A percentile compares a stretch with the other conserved stretches of the same genome.
These are phyloP conservation scores for Hybos culiciformis DNA, from an alignment of 2,888 invertebrate species.

Conservation along the genomic window DNA sequence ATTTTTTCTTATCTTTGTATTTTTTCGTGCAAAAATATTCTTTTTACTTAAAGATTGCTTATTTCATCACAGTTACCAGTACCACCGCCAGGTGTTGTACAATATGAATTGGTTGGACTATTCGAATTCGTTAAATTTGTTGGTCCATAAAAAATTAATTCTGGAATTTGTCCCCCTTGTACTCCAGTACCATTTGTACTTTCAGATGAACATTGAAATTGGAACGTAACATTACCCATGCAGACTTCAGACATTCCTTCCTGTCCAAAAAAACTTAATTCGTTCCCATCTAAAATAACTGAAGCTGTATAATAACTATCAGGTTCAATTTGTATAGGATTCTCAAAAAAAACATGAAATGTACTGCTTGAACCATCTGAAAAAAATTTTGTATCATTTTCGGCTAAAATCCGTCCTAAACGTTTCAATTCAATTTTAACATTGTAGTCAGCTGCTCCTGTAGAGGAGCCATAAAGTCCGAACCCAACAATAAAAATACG, in stretches of 20 bases:
- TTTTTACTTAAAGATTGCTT: constrained; percentile 1
- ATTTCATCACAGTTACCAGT: constrained; percentile 4
- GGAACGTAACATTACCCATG: constrained; percentile 86
- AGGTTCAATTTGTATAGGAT: constrained; percentile 75
- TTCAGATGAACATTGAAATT: constrained; percentile 93
- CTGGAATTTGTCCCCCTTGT: constrained; percentile 94
- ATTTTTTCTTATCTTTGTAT: not conserved
- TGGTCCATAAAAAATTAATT: constrained; percentile 89
- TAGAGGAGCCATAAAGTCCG: constrained; percentile 90
- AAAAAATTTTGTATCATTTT: constrained; percentile 86
- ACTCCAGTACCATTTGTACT: constrained; percentile 96
- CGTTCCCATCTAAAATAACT: constrained; percentile 85
- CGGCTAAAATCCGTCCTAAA: constrained; percentile 74
- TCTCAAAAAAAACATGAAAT: constrained; percentile 75
- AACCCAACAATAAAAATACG: constrained; percentile 93
- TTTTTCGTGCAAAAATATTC: too few relatives aligned
- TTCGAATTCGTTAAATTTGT: constrained; percentile 39
- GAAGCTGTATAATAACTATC: constrained; percentile 92
- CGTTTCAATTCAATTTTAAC: constrained; percentile 90
- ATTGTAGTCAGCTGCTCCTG: constrained; percentile 87
- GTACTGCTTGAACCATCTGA: constrained; percentile 94
- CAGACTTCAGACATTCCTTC: constrained; percentile 92
- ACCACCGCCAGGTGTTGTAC: constrained; percentile 22
- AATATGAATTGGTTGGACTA: constrained; percentile 30
- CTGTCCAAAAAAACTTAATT: constrained; percentile 92